Base-by-base conservation (phyloP, 2,797 vertebrate species). In the Florisuga fusca region DNA sequence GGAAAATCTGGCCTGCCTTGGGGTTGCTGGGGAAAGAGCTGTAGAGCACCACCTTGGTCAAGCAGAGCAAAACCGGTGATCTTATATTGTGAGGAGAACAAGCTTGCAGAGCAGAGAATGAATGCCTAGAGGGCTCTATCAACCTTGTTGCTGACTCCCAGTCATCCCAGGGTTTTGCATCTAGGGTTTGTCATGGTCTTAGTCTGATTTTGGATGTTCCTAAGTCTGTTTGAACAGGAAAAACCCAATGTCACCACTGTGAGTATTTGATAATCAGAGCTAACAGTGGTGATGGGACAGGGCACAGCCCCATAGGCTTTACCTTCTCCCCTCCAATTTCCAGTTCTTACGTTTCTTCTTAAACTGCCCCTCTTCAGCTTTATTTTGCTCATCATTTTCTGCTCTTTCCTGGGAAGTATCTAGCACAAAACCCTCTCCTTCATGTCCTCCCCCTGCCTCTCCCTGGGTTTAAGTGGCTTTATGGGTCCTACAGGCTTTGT, bases 381-480 rank as follows among this genome's bases (percentile, higher is more conserved):
- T 29, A 26, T 62, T 68, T 87, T 51, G 15, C n/a, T 77, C 9
- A 22, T 76, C 2, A 3, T 54, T 54, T 80, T 31, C 26, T 45
- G 43, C 22, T 43, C 6, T 57, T 81, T 77, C 6, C 59, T 71
- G 19, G 29, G n/a, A 22, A 89, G 26, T 38, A 80, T 51, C 54
- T 57, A 9, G 41, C 61, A 66, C 15, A 25, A 59, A 78, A 59
- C 15, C 3, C 9, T 75, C 62, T 38, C 25, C 23, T 72, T 69
- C 29, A 3, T 3, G 2, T 57, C 48, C 31, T 41, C 38, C 14
- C 38, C 25, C 25, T 1, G 0, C 13, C 7, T 18, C 15, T 15
- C 21, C 10, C 25, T 25, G 19, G 25, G 12, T 90, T 88, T 61
- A 57, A 78, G 76, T 7, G 7, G 61, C n/a, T 90, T 67, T 63